A percentile compares a stretch with the other conserved stretches of the same genome.
These are phyloP conservation scores for Struthio camelus DNA, from an alignment of 2,113 vertebrate genomes.

Conservation along the genomic window DNA sequence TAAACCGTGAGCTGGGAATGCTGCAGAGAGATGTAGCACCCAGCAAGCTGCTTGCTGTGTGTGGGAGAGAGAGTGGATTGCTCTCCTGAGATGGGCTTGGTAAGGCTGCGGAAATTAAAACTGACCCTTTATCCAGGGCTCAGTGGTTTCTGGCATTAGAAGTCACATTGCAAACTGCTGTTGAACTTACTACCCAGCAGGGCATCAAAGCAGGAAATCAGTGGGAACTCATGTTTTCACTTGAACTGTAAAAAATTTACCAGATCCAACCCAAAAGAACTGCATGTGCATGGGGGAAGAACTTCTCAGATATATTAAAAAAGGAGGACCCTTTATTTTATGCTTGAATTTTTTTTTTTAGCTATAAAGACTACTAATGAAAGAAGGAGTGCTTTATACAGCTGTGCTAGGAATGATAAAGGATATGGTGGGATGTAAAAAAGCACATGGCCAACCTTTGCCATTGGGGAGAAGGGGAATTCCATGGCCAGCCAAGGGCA, in stretches of 20 bases:
- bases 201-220: neutral
- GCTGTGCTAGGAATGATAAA: neutral
- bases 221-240: fast-evolving
- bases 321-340: neutral
- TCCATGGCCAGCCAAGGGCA: neutral
- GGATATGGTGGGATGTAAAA: neutral
- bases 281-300: neutral
- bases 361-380: neutral
- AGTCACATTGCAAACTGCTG: neutral
- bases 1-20: neutral
- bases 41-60: fast-evolving
- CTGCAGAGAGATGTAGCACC: neutral
- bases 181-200: neutral
- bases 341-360: neutral
- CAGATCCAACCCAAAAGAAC: neutral
- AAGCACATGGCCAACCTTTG: neutral
- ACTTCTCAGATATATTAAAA: neutral
- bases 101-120: neutral
- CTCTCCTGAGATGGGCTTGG: neutral
- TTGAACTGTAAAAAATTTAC: neutral
- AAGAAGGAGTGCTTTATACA: neutral
- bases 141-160: neutral
- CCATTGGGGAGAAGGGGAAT: neutral
- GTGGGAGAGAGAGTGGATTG: neutral
- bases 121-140: neutral